Evolutionary conservation across 2,797 vertebrate species (phyloP).

Genomic region (Acanthurus leucopareius): DNA sequence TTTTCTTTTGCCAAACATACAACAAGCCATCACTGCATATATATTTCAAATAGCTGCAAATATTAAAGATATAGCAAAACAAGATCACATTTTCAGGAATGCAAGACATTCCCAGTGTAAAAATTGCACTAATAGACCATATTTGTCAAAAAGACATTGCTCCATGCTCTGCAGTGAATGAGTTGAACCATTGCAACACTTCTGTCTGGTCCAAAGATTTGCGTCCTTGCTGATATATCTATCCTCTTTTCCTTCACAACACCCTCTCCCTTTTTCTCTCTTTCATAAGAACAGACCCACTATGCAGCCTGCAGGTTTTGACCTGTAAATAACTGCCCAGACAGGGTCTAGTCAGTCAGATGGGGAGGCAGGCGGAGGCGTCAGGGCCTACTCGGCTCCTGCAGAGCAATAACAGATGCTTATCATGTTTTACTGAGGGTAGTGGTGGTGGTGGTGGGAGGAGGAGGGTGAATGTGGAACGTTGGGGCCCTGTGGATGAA

Average conservation of each 20-base stretch:
- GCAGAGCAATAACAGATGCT: conserved; percentile 78
- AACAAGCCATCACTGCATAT: neutral
- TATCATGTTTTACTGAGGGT: conserved; percentile 78
- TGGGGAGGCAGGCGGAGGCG: conserved; percentile 72
- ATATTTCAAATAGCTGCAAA: neutral
- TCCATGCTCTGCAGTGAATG: conserved; percentile 34
- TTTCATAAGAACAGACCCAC: conserved; percentile 59
- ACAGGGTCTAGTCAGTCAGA: conserved; percentile 85
- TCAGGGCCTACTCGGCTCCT: conserved; percentile 73
- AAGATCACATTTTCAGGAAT: conserved; percentile 34
- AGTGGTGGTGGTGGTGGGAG: conserved; percentile 8
- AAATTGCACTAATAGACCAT: conserved; percentile 22
- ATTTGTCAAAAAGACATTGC: conserved; percentile 25
- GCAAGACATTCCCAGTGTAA: conserved; percentile 38
- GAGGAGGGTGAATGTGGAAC: conserved; percentile 36
- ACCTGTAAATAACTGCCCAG: conserved; percentile 87
- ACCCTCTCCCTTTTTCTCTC: conserved; percentile 37
- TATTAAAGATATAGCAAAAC: conserved; percentile 6
- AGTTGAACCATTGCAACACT: conserved; percentile 13
- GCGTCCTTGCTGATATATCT: conserved; percentile 18
- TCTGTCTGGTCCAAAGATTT: conserved; percentile 31
- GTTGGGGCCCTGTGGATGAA: conserved; percentile 51
- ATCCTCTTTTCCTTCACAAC: conserved; percentile 3
- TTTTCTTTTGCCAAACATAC: neutral
- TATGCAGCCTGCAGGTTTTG: conserved; percentile 87